Percentiles rank a stretch among this genome's conserved stretches.
phyloP scores from a whole-genome alignment of 2,113 vertebrate genomes.

The Pachypanchax playfairii region DNA sequence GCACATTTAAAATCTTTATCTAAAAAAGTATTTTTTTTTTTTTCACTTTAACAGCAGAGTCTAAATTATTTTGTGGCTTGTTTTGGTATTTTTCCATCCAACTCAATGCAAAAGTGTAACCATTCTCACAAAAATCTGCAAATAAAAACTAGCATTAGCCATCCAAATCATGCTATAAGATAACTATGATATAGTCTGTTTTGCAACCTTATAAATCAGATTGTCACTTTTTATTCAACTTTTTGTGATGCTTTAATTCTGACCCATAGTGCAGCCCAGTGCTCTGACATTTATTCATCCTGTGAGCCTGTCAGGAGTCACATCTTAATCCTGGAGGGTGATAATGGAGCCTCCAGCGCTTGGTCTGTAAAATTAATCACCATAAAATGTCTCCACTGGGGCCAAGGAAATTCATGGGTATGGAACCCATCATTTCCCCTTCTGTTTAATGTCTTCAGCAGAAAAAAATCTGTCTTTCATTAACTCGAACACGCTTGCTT shows the following conservation, averaged over 20 bases:
- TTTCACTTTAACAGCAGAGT: too few species aligned
- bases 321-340: constrained; percentile 60
- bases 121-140: not conserved
- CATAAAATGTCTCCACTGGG: constrained; percentile 50
- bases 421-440: constrained; percentile 45
- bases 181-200: not conserved
- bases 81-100: too few species aligned
- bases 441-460: constrained; percentile 66
- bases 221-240: constrained; percentile 19
- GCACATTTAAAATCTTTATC: too few species aligned
- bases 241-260: constrained; percentile 22
- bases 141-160: too few species aligned
- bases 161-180: too few species aligned
- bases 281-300: constrained; percentile 46
- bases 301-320: constrained; percentile 47
- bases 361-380: constrained; percentile 65
- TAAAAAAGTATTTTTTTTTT: too few species aligned
- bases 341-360: constrained; percentile 60
- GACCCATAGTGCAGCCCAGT: constrained; percentile 10
- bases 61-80: too few species aligned
- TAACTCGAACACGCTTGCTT: constrained; percentile 52
- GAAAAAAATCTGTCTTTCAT: constrained; percentile 63
- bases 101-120: too few species aligned
- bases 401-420: constrained; percentile 42
- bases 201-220: constrained; percentile 35